These are phyloP conservation scores for Leptodactylus fallax DNA, from an alignment of 2,797 vertebrate genomes.

Conservation along the genomic window DNA sequence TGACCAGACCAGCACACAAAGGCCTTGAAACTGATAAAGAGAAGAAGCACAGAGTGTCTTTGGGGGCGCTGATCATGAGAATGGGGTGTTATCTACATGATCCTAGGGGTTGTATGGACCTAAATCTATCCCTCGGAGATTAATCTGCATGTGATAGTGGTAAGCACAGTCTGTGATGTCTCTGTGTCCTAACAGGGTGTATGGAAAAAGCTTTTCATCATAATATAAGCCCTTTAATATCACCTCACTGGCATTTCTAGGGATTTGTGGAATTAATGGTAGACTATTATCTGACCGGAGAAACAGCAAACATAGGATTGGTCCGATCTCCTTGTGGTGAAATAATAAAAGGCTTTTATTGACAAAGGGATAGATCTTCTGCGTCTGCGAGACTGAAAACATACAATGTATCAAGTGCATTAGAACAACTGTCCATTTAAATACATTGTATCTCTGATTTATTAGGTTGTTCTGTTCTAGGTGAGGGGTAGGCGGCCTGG, in stretches of 20 bases:
- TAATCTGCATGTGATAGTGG: too few relatives aligned
- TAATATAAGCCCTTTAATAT: neutral
- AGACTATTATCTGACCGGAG: neutral
- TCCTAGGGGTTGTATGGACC: too few relatives aligned
- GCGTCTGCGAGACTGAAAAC: neutral
- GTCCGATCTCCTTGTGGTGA: slow-evolving; percentile 11
- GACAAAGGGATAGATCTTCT: slow-evolving; percentile 10
- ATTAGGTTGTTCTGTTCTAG: neutral
- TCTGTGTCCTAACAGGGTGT: neutral
- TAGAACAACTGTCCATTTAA: neutral
- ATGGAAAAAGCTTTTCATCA: neutral
- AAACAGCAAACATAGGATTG: neutral
- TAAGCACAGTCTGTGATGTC: too few relatives aligned
- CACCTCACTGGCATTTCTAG: neutral
- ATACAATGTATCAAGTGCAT: neutral
- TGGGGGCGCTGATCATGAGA: too few relatives aligned
- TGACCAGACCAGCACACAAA: too few relatives aligned
- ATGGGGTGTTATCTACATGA: too few relatives aligned
- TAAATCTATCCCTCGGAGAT: too few relatives aligned
- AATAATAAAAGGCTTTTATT: slow-evolving; percentile 33
- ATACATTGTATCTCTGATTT: neutral
- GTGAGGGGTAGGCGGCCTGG: neutral
- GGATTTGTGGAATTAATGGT: neutral
- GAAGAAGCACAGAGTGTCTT: too few relatives aligned
- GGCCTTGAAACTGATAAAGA: too few relatives aligned